Conservation (phyloP, 2,797 vertebrate genomes). For the Periparus ater region DNA sequence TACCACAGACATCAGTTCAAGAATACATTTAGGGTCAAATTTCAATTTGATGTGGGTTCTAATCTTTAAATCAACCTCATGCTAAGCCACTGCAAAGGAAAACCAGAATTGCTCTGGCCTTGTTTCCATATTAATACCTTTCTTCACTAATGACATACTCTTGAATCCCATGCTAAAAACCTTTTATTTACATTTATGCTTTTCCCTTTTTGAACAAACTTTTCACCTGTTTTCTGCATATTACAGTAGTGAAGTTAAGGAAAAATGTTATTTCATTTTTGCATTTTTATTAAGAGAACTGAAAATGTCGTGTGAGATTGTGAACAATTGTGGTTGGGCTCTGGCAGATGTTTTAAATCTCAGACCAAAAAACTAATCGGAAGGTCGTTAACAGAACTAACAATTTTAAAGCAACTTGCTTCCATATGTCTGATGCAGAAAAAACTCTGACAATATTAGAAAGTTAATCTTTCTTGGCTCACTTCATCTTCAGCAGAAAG, state of each 20-base stretch:
- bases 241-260: neutral
- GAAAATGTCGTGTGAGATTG: neutral
- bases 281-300: neutral
- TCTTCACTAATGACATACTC: neutral
- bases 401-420: neutral
- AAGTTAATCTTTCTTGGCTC: neutral
- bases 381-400: neutral
- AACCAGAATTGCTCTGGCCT: neutral
- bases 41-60: neutral
- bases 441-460: neutral
- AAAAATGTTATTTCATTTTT: neutral
- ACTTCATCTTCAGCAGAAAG: neutral
- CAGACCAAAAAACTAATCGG: neutral
- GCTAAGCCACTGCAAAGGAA: neutral
- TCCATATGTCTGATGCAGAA: neutral
- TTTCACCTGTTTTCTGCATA: neutral
- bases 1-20: neutral
- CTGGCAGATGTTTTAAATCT: neutral
- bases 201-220: neutral
- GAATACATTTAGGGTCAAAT: neutral
- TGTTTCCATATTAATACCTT: neutral
- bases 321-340: neutral
- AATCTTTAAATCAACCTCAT: neutral
- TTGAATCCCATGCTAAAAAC: neutral
- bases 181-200: neutral